Conservation (phyloP, 2,113 vertebrate species). For the Thryonomys swinderianus region DNA sequence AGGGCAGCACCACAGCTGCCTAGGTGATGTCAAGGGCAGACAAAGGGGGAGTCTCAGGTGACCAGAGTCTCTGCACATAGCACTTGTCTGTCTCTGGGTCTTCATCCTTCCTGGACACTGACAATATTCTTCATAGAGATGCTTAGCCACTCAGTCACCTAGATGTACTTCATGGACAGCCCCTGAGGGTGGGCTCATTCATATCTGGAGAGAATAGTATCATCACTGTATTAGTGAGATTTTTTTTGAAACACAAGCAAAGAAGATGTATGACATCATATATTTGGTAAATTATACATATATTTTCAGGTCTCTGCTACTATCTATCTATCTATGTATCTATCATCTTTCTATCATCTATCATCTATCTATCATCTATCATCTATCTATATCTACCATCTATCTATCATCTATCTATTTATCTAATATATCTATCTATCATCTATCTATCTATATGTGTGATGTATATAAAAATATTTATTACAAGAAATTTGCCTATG, state of each 20-base stretch:
- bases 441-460: not conserved
- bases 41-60: not conserved
- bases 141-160: not conserved
- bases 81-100: not conserved
- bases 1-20: not conserved
- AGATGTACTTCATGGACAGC: not conserved
- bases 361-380: no score
- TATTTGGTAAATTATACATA: not conserved
- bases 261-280: not conserved
- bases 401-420: no score
- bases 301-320: not conserved
- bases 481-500: not conserved
- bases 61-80: not conserved
- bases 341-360: no score
- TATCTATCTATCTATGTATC: no score
- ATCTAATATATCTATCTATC: no score
- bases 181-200: not conserved
- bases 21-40: not conserved
- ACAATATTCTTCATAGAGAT: not conserved
- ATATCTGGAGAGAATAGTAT: not conserved
- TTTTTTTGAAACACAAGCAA: not conserved
- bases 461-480: not conserved
- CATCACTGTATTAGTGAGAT: not conserved
- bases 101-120: not conserved
- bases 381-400: no score